Evolutionary conservation across 2,113 vertebrate genomes (phyloP), one percentile per base, ranked within the genome.

Genomic region (Nothocercus julius): DNA sequence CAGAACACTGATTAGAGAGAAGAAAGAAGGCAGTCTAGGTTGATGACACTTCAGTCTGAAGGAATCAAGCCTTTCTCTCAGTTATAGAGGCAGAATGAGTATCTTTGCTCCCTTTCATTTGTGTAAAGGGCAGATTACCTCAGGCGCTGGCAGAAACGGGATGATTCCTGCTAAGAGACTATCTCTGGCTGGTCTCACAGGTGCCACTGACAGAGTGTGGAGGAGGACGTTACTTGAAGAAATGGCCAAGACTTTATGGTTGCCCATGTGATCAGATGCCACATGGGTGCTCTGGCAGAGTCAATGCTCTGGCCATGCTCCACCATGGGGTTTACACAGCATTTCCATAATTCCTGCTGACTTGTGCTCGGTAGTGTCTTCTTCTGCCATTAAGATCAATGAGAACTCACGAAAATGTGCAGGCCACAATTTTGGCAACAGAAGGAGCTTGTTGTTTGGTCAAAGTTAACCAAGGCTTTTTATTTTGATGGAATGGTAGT

Each of bases 1-100:
- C 34, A 2, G 28, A 56, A 4, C 4, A 8, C 6, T 0, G 0
- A 8, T 27, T 24, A 18, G 63, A 6, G 5, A 56, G 53, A 58
- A 47, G 64, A 85, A 56, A 38, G 34, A 18, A 42, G 20, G 49
- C 17, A 24, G 13, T 5, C 7, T 47, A 25, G n/a, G 34, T 2
- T 53, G 62, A 38, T 10, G 38, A 61, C 30, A 34, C 17, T 64
- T 38, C 68, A 20, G 30, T 32, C 34, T 27, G 54, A 58, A 59
- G 25, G 28, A 56, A 77, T 4, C 13, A 20, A 27, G 28, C 18
- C n/a, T 68, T 8, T 6, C 38, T 62, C 91, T 66, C n/a, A 54
- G 36, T 47, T 49, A 36, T 5, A 76, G 62, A 89, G 10, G 28
- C 10, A 73, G 68, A 89, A 27, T 5, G 36, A 49, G 8, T 25